Evolutionary conservation across 2,888 invertebrate species (phyloP), one percentile per base, ranked within the genome.

Genomic region (Schrankia costaestrigalis): DNA sequence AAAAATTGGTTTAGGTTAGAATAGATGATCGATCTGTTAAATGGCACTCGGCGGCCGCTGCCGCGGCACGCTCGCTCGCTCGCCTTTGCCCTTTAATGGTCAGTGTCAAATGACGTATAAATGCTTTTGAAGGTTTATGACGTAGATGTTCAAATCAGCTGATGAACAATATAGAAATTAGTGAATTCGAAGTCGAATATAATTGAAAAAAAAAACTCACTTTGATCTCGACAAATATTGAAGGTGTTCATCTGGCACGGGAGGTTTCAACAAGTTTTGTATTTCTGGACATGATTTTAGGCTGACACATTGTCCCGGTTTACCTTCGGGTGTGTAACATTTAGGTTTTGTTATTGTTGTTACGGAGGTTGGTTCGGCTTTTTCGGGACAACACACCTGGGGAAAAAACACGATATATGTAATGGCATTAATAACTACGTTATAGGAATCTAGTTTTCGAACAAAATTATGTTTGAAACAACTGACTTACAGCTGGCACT

Each of bases 241-340:
- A 4, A 29, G 1, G 3, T 9, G 31, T 5, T 30, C 10, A 2
- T 30, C 1, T 1, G 38, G 0, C 3, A 41, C 25, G 1, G 51
- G 44, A 15, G 31, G 33, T 4, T 11, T 30, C 2, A 51, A 31
- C 11, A 50, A 2, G n/a, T 35, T 23, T 1, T 9, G 0, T 2
- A 51, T 10, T 11, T 24, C 11, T 3, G 27, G 29, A 11, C 41
- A 51, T 8, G 26, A 26, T 8, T 23, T 8, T 1, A 43, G 3
- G n/a, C 9, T 18, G 10, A 51, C 11, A 12, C 43, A 46, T 2
- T 30, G 26, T 0, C 78, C 78, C 0, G 37, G 14, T 3, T 55
- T 40, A 0, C 61, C 64, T 4, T 66, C 58, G 0, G 67, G 57
- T 3, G 73, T 73, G 11, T 25, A 9, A 32, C 78, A 78, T 3